Base-by-base conservation (phyloP, 2,888 invertebrate species). In the Parnassius orleans region DNA sequence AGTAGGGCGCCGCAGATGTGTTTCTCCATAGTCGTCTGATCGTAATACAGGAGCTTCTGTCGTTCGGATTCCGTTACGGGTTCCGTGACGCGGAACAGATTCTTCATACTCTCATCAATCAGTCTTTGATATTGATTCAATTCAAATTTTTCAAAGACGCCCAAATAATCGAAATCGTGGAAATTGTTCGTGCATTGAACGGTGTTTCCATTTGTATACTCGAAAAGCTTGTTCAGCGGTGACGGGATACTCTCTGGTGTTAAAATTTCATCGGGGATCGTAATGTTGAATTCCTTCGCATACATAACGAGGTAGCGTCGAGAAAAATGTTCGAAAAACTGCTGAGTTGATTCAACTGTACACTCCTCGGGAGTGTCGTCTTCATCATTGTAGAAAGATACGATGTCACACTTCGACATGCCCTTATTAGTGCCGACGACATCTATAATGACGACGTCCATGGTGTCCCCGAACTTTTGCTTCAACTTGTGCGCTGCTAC, bases 401-500 rank as follows among this genome's bases (percentile, higher is more conserved):
- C 88, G 0, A 87, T 84, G 60, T 80, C 84, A 57, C 74, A 75
- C 66, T 78, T 80, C 1, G 86, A 81, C 0, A 62, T 9, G n/a
- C 24, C 50, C 51, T 53, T 63, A 5, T 61, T 64, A 9, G 68
- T 51, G 2, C 66, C 70, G 2, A 74, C 73, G 41, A 89, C 70
- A 65, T 91, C 87, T 0, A 92, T 69, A 0, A 92, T 83, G 2
- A 90, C 80, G 3, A 92, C 83, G 44, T 90, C 86, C 79, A 90
- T 83, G 46, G 83, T 75, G 66, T 85, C 71, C 1, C 91, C 91
- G 61, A 92, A 90, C 59, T 76, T 84, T 63, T 78, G 83, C 75
- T 83, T 87, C 12, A 92, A 73, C 65, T 90, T 87, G 75, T 91
- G 85, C 0, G 91, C 91, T 0, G 86, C 79, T 10, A 92, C 87